Evolutionary conservation across 2,797 vertebrate species (phyloP).

Genomic region (Artibeus lituratus): DNA sequence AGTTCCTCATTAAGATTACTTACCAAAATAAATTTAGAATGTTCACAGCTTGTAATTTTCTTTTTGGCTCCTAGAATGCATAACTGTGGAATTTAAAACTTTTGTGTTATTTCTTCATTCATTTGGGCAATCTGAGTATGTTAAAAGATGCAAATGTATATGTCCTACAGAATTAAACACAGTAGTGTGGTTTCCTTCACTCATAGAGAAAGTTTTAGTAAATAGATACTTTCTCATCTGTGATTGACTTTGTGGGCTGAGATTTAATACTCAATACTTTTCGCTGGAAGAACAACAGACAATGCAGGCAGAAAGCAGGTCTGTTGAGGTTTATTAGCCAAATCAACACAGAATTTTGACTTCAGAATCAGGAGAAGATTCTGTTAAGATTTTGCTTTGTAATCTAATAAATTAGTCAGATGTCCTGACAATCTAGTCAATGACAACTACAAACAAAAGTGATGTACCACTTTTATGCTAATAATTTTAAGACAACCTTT

Average conservation of each 20-base stretch:
- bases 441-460: background rate
- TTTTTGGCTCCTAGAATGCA: conserved; percentile 25
- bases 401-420: conserved; percentile 1
- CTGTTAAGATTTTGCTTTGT: conserved; percentile 7
- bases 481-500: background rate
- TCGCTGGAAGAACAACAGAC: background rate
- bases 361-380: background rate
- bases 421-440: background rate
- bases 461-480: background rate
- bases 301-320: background rate
- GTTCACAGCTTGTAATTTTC: background rate
- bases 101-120: conserved; percentile 6
- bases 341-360: background rate
- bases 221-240: background rate
- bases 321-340: background rate
- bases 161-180: background rate
- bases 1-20: conserved; percentile 54
- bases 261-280: conserved; percentile 6
- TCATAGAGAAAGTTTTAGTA: background rate
- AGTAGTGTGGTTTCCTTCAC: background rate
- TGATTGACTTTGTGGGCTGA: background rate
- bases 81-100: conserved; percentile 6
- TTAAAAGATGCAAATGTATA: conserved; percentile 11
- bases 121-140: background rate
- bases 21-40: conserved; percentile 67